phyloP scores from a whole-genome alignment of 2,888 invertebrate species.

The Villa cingulata region DNA sequence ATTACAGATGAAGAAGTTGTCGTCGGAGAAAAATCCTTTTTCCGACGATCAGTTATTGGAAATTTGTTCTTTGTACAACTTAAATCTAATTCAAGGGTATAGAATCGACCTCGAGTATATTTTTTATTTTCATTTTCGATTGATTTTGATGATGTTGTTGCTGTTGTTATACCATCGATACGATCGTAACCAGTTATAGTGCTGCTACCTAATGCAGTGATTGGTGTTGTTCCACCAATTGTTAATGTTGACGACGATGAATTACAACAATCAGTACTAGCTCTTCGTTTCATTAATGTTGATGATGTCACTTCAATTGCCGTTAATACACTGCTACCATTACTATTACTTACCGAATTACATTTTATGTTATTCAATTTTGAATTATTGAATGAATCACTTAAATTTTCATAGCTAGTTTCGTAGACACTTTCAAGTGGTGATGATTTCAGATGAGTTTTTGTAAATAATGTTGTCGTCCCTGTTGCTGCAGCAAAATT shows the following conservation, averaged over 20 bases:
- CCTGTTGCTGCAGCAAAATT: slow-evolving; percentile 14
- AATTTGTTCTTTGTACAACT: slow-evolving; percentile 46
- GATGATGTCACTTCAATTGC: neutral
- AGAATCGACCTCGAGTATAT: slow-evolving; percentile 30
- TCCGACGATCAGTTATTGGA: slow-evolving; percentile 38
- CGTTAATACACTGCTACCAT: slow-evolving; percentile 3
- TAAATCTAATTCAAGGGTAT: slow-evolving; percentile 38
- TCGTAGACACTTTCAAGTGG: slow-evolving; percentile 38
- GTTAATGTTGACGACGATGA: neutral
- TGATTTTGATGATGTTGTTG: neutral
- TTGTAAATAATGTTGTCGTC: neutral
- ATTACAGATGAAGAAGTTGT: slow-evolving; percentile 3
- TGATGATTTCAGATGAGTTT: slow-evolving; percentile 29
- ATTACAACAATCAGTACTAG: neutral
- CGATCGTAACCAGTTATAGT: slow-evolving; percentile 1
- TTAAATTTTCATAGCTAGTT: slow-evolving; percentile 37
- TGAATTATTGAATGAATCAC: slow-evolving; percentile 15
- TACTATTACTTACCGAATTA: slow-evolving; percentile 5
- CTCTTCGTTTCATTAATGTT: neutral
- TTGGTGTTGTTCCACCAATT: slow-evolving; percentile 7
- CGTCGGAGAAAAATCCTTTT: slow-evolving; percentile 14
- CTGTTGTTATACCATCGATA: slow-evolving; percentile 4
- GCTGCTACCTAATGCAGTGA: slow-evolving; percentile 8
- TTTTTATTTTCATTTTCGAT: slow-evolving; percentile 29
- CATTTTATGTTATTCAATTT: slow-evolving; percentile 6